A percentile compares a stretch with the other conserved stretches of the same genome.
Conservation (phyloP, 2,113 vertebrate genomes). For the Pao palembangensis region DNA sequence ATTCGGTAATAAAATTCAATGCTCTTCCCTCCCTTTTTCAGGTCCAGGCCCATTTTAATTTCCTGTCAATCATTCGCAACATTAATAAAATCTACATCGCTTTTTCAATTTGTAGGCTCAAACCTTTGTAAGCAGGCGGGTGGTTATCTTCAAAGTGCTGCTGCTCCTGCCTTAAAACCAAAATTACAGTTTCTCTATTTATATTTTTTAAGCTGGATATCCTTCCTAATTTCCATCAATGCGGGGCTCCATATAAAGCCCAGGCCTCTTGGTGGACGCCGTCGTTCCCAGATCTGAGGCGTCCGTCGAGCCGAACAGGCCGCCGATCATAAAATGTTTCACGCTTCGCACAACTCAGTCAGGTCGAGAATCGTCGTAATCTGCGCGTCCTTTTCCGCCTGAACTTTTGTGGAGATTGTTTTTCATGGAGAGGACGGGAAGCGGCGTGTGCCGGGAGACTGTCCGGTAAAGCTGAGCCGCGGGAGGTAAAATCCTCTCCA, state of each 20-base stretch:
- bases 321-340: conserved; percentile 31
- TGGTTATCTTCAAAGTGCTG: conserved; percentile 53
- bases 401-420: conserved; percentile 80
- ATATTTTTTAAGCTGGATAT: conserved; percentile 25
- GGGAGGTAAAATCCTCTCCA: conserved; percentile 88
- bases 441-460: conserved; percentile 81
- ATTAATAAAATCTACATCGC: conserved; percentile 62
- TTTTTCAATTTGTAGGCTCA: conserved; percentile 49
- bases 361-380: conserved; percentile 75
- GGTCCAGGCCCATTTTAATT: conserved; percentile 53
- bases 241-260: conserved; percentile 36
- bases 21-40: conserved; percentile 6
- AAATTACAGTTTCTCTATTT: conserved; percentile 32
- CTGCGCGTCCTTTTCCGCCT: conserved; percentile 60
- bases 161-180: conserved; percentile 29
- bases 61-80: conserved; percentile 62
- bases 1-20: conserved; percentile 12
- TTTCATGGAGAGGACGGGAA: conserved; percentile 83
- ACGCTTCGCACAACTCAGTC: conserved; percentile 64
- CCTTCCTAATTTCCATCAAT: conserved; percentile 33
- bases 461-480: conserved; percentile 80
- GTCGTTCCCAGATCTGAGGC: conserved; percentile 29
- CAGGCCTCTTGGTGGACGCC: conserved; percentile 31
- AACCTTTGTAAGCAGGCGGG: conserved; percentile 47
- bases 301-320: conserved; percentile 27